Base-by-base conservation (phyloP, 2,888 invertebrate genomes). In the Pegoplata infirma region DNA sequence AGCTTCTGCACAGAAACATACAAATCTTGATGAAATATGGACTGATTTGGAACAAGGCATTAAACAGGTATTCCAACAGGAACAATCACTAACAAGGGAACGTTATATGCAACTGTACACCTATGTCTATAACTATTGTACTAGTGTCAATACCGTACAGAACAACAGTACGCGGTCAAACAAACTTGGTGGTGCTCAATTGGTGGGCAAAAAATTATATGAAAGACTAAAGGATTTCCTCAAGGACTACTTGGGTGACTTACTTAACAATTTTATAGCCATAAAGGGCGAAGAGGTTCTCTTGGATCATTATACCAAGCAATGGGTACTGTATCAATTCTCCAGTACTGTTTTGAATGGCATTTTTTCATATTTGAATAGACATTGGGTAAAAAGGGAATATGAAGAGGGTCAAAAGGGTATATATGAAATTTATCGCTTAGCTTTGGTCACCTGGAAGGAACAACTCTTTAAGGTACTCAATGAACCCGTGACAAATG, bases 71-170 rank as follows among this genome's bases (percentile, higher is more conserved):
- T 99, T 98, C 90, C 94, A 94, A 84, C 91, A 96, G 82, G 88
- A 88, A 49, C 94, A 96, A 87, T 93, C 93, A 74, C 95, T 98
- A 93, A 93, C 94, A 47, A 95, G 94, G 87, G 92, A 92, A 68
- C 93, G 98, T 88, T 99, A 99, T 90, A 98, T 99, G 93, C 94
- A 96, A 86, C 91, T 98, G 59, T 98, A 98, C 90, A 98, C 98
- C 93, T 97, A 98, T 89, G 99, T 99, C 72, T 99, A 99, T 90
- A 97, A 99, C 90, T 99, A 99, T 88, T 99, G 99, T 89, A 99
- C 99, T 40, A 98, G 97, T 84, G 98, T 98, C 32, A 97, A 97
- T 87, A 86, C 87, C 12, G 86, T 85, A 7, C 82, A 82, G 23
- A 83, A 81, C 16, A 66, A 66, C 25, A 72, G 5, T 14, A 85